Conservation (phyloP, 2,888 invertebrate species). For the Cryptosula pallasiana region DNA sequence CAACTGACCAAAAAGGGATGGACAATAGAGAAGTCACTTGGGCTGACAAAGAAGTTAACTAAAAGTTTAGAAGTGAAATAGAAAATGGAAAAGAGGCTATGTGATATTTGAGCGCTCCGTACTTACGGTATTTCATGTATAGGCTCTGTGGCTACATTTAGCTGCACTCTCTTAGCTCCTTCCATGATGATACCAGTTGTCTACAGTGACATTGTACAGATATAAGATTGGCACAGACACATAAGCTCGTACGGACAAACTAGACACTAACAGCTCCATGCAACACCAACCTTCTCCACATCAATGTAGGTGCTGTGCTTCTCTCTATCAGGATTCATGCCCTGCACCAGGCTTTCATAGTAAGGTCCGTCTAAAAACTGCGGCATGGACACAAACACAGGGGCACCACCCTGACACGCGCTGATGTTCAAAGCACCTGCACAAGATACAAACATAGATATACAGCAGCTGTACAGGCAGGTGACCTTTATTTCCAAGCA, state of each 20-base stretch:
- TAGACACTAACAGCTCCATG: background rate
- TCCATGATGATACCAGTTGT: slow-evolving; percentile 31
- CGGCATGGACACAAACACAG: slow-evolving; percentile 74
- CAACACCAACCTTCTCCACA: slow-evolving; percentile 61
- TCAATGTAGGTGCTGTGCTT: slow-evolving; percentile 69
- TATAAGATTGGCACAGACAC: too few species aligned
- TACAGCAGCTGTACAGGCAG: too few species aligned
- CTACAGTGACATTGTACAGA: slow-evolving; percentile 30
- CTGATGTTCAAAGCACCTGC: slow-evolving; percentile 29
- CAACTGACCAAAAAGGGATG: too few species aligned
- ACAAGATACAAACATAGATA: too few species aligned
- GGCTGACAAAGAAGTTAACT: too few species aligned
- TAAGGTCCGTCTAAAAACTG: slow-evolving; percentile 73
- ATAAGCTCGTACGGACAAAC: background rate
- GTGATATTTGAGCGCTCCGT: background rate
- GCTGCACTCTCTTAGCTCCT: slow-evolving; percentile 31
- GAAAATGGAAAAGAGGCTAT: too few species aligned
- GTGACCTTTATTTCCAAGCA: too few species aligned
- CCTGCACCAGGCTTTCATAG: slow-evolving; percentile 63
- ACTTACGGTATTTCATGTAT: slow-evolving; percentile 24
- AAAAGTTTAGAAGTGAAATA: too few species aligned
- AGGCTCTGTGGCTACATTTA: slow-evolving; percentile 27
- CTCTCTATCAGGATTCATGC: slow-evolving; percentile 63
- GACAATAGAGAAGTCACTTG: too few species aligned
- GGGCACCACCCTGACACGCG: slow-evolving; percentile 64